phyloP scores from a whole-genome alignment of 2,888 invertebrate species.

The Rhogogaster chlorosoma region DNA sequence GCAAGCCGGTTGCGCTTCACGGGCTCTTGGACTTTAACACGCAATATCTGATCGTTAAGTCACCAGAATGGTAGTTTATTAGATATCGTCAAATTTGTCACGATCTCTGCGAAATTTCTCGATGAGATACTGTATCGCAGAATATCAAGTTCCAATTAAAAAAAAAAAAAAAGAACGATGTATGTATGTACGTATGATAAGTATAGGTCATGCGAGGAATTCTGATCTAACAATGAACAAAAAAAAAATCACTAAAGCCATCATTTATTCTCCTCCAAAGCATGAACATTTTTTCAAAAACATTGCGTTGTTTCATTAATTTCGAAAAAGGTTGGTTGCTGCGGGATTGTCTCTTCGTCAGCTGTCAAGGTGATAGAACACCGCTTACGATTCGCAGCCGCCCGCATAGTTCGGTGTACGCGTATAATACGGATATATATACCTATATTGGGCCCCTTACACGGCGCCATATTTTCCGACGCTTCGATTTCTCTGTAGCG shows the following conservation, averaged over 20 bases:
- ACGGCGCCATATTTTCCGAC: background rate
- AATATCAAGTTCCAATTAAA: background rate
- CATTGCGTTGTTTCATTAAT: background rate
- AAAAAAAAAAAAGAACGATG: background rate
- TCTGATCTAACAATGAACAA: background rate
- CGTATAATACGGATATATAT: background rate
- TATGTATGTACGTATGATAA: background rate
- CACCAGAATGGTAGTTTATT: background rate
- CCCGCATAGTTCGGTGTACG: background rate
- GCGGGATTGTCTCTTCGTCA: background rate
- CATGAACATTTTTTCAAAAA: background rate
- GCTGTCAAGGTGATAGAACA: background rate
- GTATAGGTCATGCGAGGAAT: background rate
- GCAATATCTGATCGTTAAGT: background rate
- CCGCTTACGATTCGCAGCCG: background rate
- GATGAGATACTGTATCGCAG: background rate
- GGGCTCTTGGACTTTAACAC: background rate
- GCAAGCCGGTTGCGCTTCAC: conserved; percentile 11
- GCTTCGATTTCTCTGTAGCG: background rate
- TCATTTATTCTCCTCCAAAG: background rate
- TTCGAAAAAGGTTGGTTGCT: background rate
- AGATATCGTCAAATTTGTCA: background rate
- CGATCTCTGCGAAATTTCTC: background rate
- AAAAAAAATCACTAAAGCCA: background rate
- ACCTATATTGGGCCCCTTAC: background rate